phyloP scores from a whole-genome alignment of 2,797 vertebrate genomes.

The Botia kubotai region DNA sequence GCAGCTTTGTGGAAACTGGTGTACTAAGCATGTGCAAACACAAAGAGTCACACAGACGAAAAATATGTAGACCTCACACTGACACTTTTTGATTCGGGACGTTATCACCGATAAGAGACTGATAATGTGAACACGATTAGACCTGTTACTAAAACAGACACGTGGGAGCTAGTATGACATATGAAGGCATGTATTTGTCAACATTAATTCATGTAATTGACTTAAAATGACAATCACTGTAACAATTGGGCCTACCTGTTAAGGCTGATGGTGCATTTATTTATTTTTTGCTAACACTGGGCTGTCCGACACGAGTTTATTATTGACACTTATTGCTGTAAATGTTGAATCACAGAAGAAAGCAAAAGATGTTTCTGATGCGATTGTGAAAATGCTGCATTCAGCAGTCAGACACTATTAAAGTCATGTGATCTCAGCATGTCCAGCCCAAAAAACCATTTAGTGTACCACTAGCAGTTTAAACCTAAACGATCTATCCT shows the following conservation, averaged over 20 bases:
- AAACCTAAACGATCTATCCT: too few species aligned
- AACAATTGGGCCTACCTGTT: too few species aligned
- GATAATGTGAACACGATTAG: conserved; percentile 19
- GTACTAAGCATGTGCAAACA: conserved; percentile 50
- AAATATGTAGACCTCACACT: neutral
- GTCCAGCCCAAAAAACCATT: neutral
- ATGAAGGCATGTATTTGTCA: too few species aligned
- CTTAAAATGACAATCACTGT: neutral
- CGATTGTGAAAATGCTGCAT: neutral
- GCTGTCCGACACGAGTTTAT: too few species aligned
- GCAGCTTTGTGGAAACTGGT: conserved; percentile 49
- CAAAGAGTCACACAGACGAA: conserved; percentile 16
- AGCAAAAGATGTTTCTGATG: neutral
- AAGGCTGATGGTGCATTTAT: neutral
- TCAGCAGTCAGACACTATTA: neutral
- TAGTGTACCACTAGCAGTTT: too few species aligned
- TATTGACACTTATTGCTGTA: neutral
- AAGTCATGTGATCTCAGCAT: neutral
- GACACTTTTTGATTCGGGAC: conserved; percentile 8
- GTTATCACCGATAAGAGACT: neutral
- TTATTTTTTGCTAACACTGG: too few species aligned
- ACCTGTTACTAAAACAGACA: conserved; percentile 5
- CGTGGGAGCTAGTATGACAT: neutral
- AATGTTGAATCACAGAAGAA: neutral
- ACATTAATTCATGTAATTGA: neutral